Evolutionary conservation across 2,113 vertebrate genomes (phyloP), one percentile per base, ranked within the genome.

Genomic region (Nycticorax nycticorax): DNA sequence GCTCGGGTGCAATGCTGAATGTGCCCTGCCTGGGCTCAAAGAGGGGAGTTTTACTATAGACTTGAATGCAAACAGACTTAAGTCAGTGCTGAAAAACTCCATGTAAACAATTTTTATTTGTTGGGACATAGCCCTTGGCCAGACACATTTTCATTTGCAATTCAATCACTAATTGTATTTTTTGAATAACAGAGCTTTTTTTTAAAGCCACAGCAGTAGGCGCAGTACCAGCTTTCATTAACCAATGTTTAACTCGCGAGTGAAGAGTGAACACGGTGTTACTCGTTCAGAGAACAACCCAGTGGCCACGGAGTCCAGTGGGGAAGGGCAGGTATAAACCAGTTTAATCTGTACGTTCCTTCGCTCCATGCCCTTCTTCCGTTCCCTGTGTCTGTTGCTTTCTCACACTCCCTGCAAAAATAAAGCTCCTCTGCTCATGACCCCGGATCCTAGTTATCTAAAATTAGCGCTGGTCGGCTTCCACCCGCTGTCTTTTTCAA

Each of bases 361-460:
- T 52, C 41, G 33, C 8, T 21, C 23, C 0, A 0, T 13, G 13
- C 37, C 55, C 8, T 7, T 50, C 37, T n/a, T 43, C 33, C 14
- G 1, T 20, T 33, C 43, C 37, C 12, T 30, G 13, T 19, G 9
- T 23, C 35, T 41, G 37, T 13, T 62, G 63, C 32, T 43, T 3
- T 59, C 41, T 68, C 45, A 37, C 9, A 2, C 17, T 50, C 57
- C 23, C 5, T 33, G 32, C 28, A 71, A 55, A 87, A 87, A 57
- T 45, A 37, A 80, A 53, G 60, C 6, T 20, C 23, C 14, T 14
- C 9, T 71, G 64, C 69, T 87, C 12, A 3, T 43, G 33, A 73
- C 24, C 60, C 24, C 12, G 52, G 33, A 21, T 72, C 39, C 30
- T 23, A 3, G 35, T 52, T 64, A 20, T 0, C 48, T 80, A 52